Conservation (phyloP, 2,888 invertebrate species). For the Mesopsocus fuscifrons region DNA sequence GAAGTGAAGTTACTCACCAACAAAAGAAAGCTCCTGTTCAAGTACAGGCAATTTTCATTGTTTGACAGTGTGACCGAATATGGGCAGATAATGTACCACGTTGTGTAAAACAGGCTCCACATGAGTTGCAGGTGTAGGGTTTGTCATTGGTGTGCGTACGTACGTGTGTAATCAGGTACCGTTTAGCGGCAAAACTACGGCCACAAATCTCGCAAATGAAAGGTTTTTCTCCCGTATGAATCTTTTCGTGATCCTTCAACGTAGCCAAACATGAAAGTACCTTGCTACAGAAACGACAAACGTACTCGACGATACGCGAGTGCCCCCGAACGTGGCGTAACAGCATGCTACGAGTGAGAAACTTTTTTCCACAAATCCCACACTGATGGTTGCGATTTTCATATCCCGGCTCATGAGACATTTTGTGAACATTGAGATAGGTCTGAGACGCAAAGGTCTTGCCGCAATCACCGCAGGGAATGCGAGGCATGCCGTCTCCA, state of each 20-base stretch:
- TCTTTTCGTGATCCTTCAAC: constrained; percentile 22
- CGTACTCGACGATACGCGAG: constrained; percentile 10
- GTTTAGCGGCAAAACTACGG: constrained; percentile 31
- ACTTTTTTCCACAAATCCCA: constrained; percentile 23
- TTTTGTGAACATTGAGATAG: constrained; percentile 5
- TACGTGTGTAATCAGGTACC: constrained; percentile 29
- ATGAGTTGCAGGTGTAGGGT: constrained; percentile 1
- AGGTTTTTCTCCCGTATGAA: constrained; percentile 31
- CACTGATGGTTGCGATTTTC: constrained; percentile 23
- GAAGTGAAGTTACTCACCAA: no score
- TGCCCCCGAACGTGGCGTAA: constrained; percentile 12
- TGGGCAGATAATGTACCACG: neutral
- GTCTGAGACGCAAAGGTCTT: constrained; percentile 4
- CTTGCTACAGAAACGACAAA: constrained; percentile 4
- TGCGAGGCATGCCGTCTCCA: constrained; percentile 2
- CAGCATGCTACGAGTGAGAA: constrained; percentile 13
- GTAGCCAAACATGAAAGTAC: constrained; percentile 6
- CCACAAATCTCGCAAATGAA: constrained; percentile 30
- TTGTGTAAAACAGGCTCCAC: constrained; percentile 3
- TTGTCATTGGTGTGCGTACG: constrained; percentile 7
- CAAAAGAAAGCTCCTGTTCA: no score
- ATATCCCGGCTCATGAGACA: constrained; percentile 5
- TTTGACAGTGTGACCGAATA: neutral
- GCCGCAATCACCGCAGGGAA: constrained; percentile 1
- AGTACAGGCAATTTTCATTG: no score